These are phyloP conservation scores for Orchestes rusci DNA, from an alignment of 2,888 invertebrate species.

Conservation along the genomic window DNA sequence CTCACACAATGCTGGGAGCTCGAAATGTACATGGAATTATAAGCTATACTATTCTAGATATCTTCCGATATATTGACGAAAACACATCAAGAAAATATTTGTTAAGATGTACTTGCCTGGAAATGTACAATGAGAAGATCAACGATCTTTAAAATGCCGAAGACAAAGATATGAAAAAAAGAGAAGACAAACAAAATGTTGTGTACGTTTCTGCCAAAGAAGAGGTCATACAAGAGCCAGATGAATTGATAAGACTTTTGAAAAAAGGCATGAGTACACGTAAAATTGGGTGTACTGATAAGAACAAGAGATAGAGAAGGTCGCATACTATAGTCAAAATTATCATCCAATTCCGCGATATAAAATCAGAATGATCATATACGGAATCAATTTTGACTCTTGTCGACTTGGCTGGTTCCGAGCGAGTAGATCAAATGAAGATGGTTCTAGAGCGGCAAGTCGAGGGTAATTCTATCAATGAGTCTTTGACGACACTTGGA, in stretches of 20 bases:
- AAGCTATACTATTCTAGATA: constrained; percentile 59
- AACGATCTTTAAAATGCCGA: constrained; percentile 63
- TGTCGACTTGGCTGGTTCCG: constrained; percentile 88
- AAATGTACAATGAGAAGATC: constrained; percentile 83
- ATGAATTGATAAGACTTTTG: constrained; percentile 55
- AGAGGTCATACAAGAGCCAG: constrained; percentile 54
- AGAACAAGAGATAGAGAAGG: constrained; percentile 83
- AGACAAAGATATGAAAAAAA: constrained; percentile 56
- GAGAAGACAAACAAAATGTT: constrained; percentile 55
- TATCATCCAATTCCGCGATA: constrained; percentile 41
- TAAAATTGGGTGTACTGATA: constrained; percentile 71
- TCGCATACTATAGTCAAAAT: constrained; percentile 86
- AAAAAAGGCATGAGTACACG: constrained; percentile 60
- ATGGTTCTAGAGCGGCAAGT: constrained; percentile 69
- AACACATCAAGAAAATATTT: constrained; percentile 64
- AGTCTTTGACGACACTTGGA: constrained; percentile 65
- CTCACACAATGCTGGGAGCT: constrained; percentile 76
- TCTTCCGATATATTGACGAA: constrained; percentile 60
- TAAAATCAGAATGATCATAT: constrained; percentile 43
- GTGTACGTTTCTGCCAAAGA: constrained; percentile 60
- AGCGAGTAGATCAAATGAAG: constrained; percentile 72
- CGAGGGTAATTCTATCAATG: constrained; percentile 79
- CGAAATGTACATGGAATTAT: constrained; percentile 64
- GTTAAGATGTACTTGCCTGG: constrained; percentile 70
- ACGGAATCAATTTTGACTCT: constrained; percentile 72